A percentile compares a stretch with the other conserved stretches of the same genome.
These are phyloP conservation scores for Eremophila alpestris DNA, from an alignment of 2,797 vertebrate genomes.

Conservation along the genomic window DNA sequence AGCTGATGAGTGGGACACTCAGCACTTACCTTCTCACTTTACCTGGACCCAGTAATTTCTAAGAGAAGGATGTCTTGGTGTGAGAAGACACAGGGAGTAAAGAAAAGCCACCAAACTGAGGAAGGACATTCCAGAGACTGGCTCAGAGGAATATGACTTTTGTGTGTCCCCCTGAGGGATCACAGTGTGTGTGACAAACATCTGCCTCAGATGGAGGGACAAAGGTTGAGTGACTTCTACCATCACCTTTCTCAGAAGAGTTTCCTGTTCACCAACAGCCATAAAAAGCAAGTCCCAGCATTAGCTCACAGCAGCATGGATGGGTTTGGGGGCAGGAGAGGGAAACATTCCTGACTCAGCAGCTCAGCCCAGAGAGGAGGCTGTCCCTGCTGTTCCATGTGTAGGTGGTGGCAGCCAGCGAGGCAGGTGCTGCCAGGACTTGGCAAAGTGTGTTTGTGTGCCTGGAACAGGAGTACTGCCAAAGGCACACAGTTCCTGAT, in stretches of 20 bases:
- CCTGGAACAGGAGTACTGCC: not conserved
- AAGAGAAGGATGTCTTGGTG: not conserved
- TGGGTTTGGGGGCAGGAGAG: not conserved
- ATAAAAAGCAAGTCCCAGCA: not conserved
- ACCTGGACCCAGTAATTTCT: not conserved
- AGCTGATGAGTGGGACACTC: not conserved
- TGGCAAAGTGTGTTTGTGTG: not conserved
- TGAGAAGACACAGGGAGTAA: not conserved
- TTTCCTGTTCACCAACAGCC: not conserved
- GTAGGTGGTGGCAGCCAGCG: not conserved
- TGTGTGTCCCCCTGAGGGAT: not conserved
- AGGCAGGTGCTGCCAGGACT: not conserved
- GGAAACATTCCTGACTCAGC: not conserved
- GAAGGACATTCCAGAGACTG: not conserved
- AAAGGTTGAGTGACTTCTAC: not conserved
- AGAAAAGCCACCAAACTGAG: not conserved
- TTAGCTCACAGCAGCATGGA: not conserved
- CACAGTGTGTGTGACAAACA: fast-evolving
- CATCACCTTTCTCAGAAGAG: not conserved
- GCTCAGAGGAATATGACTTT: not conserved
- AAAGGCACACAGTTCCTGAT: not conserved
- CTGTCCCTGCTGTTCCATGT: fast-evolving
- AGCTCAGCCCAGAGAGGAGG: not conserved
- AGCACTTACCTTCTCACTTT: not conserved
- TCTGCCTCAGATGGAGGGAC: fast-evolving